phyloP scores from a whole-genome alignment of 2,113 vertebrate genomes.

The Paracanthobrama guichenoti region DNA sequence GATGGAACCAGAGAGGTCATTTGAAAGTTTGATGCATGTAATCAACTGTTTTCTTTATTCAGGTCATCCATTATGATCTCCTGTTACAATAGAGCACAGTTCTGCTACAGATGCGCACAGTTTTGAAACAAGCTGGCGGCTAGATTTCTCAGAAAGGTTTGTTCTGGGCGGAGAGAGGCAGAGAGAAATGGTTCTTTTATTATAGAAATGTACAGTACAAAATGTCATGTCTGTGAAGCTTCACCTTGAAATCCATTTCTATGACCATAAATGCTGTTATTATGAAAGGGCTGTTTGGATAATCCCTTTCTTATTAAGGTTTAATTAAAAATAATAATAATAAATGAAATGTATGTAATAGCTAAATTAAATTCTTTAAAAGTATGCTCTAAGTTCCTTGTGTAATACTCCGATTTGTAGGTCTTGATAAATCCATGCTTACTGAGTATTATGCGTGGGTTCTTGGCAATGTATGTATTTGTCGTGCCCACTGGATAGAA shows the following conservation, averaged over 20 bases:
- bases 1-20: not conserved
- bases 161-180: not conserved
- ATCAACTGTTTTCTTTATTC: constrained; percentile 31
- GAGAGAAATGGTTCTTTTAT: not conserved
- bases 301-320: not conserved
- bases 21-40: constrained; percentile 21
- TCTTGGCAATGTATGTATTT: no score
- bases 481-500: no score
- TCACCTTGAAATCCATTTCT: not conserved
- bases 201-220: not conserved
- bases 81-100: not conserved
- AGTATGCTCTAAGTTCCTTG: not conserved
- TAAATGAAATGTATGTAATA: not conserved
- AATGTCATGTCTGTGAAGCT: not conserved
- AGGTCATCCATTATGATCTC: constrained; percentile 35
- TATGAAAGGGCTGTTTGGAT: not conserved
- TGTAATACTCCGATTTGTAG: no score
- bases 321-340: no score
- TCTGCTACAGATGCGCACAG: not conserved
- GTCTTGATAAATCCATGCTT: no score
- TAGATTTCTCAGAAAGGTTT: constrained; percentile 7
- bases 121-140: not conserved
- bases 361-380: not conserved
- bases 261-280: not conserved
- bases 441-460: no score